phyloP scores from a whole-genome alignment of 2,888 invertebrate genomes.

The Parelbella ahira region DNA sequence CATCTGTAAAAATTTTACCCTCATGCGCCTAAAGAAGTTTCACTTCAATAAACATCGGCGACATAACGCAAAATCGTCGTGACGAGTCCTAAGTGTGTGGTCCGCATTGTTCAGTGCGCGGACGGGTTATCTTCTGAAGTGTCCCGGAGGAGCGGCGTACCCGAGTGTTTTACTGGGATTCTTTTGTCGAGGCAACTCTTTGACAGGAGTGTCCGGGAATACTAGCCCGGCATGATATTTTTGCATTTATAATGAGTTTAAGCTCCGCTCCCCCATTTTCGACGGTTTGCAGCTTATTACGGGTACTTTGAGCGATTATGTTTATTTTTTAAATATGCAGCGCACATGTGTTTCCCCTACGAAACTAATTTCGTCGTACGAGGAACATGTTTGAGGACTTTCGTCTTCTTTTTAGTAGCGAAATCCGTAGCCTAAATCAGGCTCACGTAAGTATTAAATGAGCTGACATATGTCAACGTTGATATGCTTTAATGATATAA shows the following conservation, averaged over 20 bases:
- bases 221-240: constrained; percentile 19
- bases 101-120: constrained; percentile 13
- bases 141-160: constrained; percentile 25
- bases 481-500: no score
- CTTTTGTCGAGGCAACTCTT: constrained; percentile 24
- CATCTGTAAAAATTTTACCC: no score
- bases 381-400: no score
- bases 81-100: constrained; percentile 1
- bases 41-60: no score
- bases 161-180: constrained; percentile 25
- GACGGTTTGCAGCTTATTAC: no score
- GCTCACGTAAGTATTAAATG: no score
- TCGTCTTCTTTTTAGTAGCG: no score
- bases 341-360: constrained; percentile 17
- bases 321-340: constrained; percentile 25
- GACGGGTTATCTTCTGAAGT: constrained; percentile 11
- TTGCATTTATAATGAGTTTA: constrained; percentile 22
- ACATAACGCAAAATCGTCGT: no score
- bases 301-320: constrained; percentile 22
- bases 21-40: no score
- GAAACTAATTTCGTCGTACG: constrained; percentile 23
- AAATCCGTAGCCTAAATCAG: no score
- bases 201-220: constrained; percentile 22
- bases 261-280: no score
- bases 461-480: no score